These are phyloP conservation scores for Eilema sororculum DNA, from an alignment of 2,888 invertebrate species.

Conservation along the genomic window DNA sequence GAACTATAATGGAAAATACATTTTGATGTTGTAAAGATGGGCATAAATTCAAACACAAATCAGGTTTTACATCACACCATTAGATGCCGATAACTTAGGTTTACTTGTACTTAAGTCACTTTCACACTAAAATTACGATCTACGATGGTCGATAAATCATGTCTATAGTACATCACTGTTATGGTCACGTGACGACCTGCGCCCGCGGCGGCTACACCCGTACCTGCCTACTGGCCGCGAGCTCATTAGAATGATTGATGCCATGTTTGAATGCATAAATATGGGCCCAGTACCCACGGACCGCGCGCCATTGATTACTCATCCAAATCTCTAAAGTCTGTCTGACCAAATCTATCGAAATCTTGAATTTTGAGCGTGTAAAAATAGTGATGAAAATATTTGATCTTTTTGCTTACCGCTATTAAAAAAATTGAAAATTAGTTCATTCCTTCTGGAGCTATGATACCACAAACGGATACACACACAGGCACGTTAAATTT, in stretches of 20 bases:
- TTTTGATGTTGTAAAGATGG: background rate
- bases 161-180: slow-evolving; percentile 62
- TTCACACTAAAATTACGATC: slow-evolving; percentile 19
- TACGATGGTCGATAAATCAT: slow-evolving; percentile 56
- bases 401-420: no score
- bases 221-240: slow-evolving; percentile 66
- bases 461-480: no score
- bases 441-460: no score
- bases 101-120: slow-evolving; percentile 13
- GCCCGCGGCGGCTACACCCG: slow-evolving; percentile 57
- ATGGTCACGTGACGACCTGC: slow-evolving; percentile 64
- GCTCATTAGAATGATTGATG: slow-evolving; percentile 86
- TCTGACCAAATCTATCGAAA: background rate
- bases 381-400: background rate
- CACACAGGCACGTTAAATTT: no score
- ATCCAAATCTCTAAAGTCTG: slow-evolving; percentile 6
- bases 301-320: slow-evolving; percentile 9
- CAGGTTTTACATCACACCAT: slow-evolving; percentile 7
- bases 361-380: background rate
- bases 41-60: slow-evolving; percentile 3
- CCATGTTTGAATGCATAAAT: slow-evolving; percentile 81
- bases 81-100: slow-evolving; percentile 11
- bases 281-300: slow-evolving; percentile 73
- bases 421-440: no score
- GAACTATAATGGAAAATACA: background rate